Evolutionary conservation across 1,140 invertebrate species (phyloP), one percentile per base, ranked within the genome.

Genomic region (Heliconius nattereri): DNA sequence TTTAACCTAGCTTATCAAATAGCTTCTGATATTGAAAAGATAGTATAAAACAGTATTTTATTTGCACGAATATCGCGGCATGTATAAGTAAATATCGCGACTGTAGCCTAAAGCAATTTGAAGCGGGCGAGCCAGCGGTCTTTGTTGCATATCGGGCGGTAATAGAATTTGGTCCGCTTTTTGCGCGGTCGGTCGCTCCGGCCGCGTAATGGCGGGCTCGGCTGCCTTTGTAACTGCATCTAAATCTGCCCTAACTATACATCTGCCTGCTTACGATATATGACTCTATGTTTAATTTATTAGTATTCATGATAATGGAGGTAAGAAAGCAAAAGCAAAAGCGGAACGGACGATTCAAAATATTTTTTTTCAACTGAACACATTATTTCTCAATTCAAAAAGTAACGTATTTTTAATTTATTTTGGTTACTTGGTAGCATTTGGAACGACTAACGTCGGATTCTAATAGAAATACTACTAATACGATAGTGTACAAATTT

Each of bases 121-220:
- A 87, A 90, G 87, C 91, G 89, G 90, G 89, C 89, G 85, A 85
- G 84, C 86, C 86, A 88, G 91, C 85, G 92, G 92, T 93, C 92
- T 94, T 94, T 94, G 92, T 94, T 94, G 92, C 90, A 92, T 93
- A 93, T 94, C 88, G 90, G 88, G 83, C 88, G 86, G 92, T 94
- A 94, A 94, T 93, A 93, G 92, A 94, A 94, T 94, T 94, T 92
- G 91, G 91, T 90, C 81, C 88, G 91, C 91, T 94, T 94, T 94
- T 94, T 94, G 91, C 89, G 90, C 86, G 88, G 90, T 89, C 85
- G 86, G 85, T 87, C 87, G 87, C 86, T 87, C 84, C 57, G 79
- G 83, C 87, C 87, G 86, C 87, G 88, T 90, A 91, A 91, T 90
- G 86, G 87, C 90, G 79, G 82, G 91, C 88, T 94, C 89, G 87